Conservation (phyloP, 2,797 vertebrate species). For the Gymnopithys bicolor region DNA sequence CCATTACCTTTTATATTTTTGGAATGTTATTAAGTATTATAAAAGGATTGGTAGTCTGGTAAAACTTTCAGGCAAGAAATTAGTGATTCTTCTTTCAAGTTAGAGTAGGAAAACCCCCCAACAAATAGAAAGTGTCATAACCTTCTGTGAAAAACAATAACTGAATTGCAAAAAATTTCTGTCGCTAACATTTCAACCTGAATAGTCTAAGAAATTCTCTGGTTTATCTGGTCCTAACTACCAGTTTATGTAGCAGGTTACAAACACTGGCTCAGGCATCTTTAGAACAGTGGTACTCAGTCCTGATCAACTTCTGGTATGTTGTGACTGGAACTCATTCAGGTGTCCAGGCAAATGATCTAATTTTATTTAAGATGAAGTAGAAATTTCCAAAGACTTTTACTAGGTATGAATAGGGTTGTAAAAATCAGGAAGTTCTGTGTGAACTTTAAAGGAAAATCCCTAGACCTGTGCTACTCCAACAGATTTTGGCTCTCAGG, state of each 20-base stretch:
- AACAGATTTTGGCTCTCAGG: background rate
- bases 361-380: background rate
- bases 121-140: background rate
- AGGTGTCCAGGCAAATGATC: background rate
- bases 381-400: background rate
- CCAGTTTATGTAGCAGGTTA: background rate
- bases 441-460: background rate
- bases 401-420: background rate
- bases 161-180: background rate
- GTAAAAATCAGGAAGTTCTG: background rate
- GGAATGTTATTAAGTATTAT: background rate
- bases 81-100: background rate
- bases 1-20: background rate
- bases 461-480: background rate
- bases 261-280: background rate
- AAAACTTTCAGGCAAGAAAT: background rate
- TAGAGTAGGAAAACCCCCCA: background rate
- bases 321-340: background rate
- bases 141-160: background rate
- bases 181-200: background rate
- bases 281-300: background rate
- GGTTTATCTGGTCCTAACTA: background rate
- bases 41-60: background rate
- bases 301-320: background rate
- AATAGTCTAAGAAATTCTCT: background rate